Percentiles rank a stretch among this genome's conserved stretches.
Conservation (phyloP, 2,797 vertebrate genomes). For the Tiaroga cobitis region DNA sequence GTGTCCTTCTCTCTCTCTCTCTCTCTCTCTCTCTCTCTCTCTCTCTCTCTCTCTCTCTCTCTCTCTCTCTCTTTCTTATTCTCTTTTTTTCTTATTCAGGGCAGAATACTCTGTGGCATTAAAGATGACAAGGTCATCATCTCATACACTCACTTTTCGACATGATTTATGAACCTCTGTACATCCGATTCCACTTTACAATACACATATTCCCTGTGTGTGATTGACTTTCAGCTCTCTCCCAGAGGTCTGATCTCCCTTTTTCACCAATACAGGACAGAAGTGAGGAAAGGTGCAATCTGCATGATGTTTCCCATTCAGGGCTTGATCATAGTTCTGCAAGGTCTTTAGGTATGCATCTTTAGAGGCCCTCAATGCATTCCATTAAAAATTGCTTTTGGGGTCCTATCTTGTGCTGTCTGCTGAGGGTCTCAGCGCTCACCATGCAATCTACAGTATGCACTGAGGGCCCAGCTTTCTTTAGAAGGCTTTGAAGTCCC, state of each 20-base stretch:
- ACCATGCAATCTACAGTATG: background rate
- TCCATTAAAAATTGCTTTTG: background rate
- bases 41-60: too few species aligned
- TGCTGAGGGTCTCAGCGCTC: background rate
- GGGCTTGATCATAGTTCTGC: background rate
- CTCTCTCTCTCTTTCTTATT: background rate
- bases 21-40: too few species aligned
- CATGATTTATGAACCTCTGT: conserved; percentile 72
- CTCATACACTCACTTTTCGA: conserved; percentile 65
- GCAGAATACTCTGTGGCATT: conserved; percentile 71
- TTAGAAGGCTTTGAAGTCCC: background rate
- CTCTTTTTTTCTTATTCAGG: conserved; percentile 44
- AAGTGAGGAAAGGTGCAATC: background rate
- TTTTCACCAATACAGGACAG: background rate
- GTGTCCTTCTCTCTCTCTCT: background rate
- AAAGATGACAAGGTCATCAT: conserved; percentile 79
- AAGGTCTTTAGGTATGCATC: background rate
- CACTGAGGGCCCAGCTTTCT: too few species aligned
- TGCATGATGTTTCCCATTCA: background rate
- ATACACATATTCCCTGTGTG: conserved; percentile 50
- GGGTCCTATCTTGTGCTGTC: background rate
- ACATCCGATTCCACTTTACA: conserved; percentile 53
- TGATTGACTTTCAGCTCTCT: conserved; percentile 33
- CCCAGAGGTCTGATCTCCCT: background rate
- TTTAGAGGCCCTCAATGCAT: background rate